Conservation (phyloP, 2,888 invertebrate species). For the Meganola albula region DNA sequence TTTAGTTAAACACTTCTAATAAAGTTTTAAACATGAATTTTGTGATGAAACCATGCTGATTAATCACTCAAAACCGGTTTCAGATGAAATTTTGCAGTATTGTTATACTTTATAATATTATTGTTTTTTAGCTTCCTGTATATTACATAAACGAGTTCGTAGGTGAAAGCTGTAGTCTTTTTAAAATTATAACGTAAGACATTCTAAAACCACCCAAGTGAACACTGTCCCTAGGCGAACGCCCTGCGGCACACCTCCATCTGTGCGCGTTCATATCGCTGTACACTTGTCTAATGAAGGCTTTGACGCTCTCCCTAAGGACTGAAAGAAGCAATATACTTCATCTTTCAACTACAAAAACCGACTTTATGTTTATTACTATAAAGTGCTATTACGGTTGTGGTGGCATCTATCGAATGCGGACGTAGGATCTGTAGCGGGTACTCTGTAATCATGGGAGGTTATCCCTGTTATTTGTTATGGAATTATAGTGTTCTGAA, state of each 20-base stretch:
- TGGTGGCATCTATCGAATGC: conserved; percentile 13
- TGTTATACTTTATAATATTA: too few relatives aligned
- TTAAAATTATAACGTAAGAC: too few relatives aligned
- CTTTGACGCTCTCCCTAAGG: conserved; percentile 39
- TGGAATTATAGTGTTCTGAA: conserved; percentile 30
- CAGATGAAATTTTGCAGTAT: too few relatives aligned
- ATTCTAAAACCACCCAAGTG: too few relatives aligned
- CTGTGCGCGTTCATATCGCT: conserved; percentile 32
- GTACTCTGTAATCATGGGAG: conserved; percentile 34
- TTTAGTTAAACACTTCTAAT: too few relatives aligned
- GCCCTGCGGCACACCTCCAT: conserved; percentile 33
- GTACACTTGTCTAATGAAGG: conserved; percentile 46
- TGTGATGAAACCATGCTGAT: too few relatives aligned
- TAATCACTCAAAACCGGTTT: too few relatives aligned
- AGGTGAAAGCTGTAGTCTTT: too few relatives aligned
- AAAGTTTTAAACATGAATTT: too few relatives aligned
- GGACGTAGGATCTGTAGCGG: conserved; percentile 21
- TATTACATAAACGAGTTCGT: too few relatives aligned
- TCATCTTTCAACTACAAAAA: conserved; percentile 13
- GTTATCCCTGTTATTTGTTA: conserved; percentile 32
- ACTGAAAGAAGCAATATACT: conserved; percentile 23
- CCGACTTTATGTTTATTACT: conserved; percentile 12
- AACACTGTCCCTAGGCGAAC: conserved; percentile 18
- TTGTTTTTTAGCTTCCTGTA: too few relatives aligned
- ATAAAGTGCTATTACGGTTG: conserved; percentile 27